Evolutionary conservation across 1,140 invertebrate genomes (phyloP).

Genomic region (Solenopsis fugax): DNA sequence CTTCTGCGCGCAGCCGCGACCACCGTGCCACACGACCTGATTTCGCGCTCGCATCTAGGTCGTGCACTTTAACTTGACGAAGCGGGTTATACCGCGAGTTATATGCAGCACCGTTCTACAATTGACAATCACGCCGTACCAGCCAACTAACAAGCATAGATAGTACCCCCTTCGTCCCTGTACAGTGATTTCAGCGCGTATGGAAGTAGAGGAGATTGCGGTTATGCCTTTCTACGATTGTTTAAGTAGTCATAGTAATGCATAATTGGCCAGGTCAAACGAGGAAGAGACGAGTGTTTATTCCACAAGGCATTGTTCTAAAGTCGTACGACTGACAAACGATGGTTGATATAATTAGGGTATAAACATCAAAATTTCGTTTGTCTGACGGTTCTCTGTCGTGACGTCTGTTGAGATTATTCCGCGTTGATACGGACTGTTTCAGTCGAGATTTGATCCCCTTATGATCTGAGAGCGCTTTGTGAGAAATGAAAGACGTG

Average conservation of each 20-base stretch:
- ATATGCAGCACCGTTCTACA: slow-evolving; percentile 11
- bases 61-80: slow-evolving; percentile 62
- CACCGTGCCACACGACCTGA: slow-evolving; percentile 64
- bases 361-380: slow-evolving; percentile 2
- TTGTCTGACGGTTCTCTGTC: background rate
- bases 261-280: background rate
- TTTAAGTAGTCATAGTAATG: background rate
- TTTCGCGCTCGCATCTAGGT: slow-evolving; percentile 65
- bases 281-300: background rate
- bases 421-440: background rate
- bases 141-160: background rate
- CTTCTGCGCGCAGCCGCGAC: slow-evolving; percentile 65
- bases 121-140: slow-evolving; percentile 22
- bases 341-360: background rate
- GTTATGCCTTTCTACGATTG: background rate
- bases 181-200: background rate
- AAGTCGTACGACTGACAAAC: background rate
- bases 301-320: background rate
- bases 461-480: slow-evolving; percentile 23
- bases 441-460: slow-evolving; percentile 13
- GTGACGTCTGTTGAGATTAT: slow-evolving; percentile 7
- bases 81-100: slow-evolving; percentile 21
- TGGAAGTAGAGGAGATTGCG: background rate
- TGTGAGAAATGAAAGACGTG: background rate
- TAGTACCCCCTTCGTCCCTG: background rate